These are phyloP conservation scores for Dromius quadrimaculatus DNA, from an alignment of 2,888 invertebrate species.

Conservation along the genomic window DNA sequence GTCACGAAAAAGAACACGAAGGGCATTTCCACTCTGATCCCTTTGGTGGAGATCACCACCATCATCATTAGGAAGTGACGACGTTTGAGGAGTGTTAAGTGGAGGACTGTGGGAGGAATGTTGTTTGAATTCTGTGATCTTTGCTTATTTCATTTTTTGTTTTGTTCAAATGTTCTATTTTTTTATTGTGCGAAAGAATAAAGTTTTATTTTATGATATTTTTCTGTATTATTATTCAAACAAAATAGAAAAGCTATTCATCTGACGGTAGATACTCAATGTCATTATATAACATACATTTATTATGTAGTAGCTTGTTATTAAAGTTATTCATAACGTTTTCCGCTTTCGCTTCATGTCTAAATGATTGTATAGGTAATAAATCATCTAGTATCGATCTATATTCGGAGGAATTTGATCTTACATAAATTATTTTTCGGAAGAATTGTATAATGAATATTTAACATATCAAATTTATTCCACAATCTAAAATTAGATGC, in stretches of 20 bases:
- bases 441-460: neutral
- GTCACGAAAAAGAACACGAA: constrained; percentile 34
- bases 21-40: constrained; percentile 28
- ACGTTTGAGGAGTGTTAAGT: neutral
- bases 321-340: no score
- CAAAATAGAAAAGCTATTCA: no score
- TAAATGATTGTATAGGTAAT: no score
- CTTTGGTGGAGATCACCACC: constrained; percentile 24
- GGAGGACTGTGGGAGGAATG: neutral
- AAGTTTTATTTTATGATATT: neutral
- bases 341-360: no score
- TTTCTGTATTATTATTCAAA: no score
- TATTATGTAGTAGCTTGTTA: no score
- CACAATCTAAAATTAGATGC: constrained; percentile 18
- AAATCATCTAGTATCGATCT: neutral
- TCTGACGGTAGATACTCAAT: no score
- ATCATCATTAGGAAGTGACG: constrained; percentile 4
- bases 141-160: neutral
- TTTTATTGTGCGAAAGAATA: neutral
- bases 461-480: constrained; percentile 20
- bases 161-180: constrained; percentile 8
- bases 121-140: constrained; percentile 34
- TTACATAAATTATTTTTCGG: neutral
- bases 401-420: neutral
- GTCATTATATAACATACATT: no score